Percentiles rank a stretch among this genome's conserved stretches.
Conservation (phyloP, 2,113 vertebrate genomes). For the Panthera tigris region DNA sequence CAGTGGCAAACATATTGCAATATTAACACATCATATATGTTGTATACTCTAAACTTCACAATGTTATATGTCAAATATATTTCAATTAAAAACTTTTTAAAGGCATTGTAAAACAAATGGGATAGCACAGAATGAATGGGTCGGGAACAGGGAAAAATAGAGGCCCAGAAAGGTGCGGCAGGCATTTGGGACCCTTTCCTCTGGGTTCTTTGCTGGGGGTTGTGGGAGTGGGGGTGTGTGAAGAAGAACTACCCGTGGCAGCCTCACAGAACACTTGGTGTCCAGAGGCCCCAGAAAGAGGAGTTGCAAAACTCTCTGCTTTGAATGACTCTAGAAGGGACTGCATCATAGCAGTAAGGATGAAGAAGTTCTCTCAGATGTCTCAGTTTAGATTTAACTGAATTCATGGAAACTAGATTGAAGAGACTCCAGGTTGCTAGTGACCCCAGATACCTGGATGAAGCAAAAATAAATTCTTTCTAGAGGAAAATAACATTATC, state of each 20-base stretch:
- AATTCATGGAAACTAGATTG: not conserved
- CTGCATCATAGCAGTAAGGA: not conserved
- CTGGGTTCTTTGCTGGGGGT: not conserved
- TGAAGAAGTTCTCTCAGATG: not conserved
- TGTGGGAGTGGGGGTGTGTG: not conserved
- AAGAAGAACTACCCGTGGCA: not conserved
- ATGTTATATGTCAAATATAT: not conserved
- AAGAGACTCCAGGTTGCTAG: not conserved
- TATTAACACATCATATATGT: not conserved
- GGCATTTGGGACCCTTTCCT: not conserved
- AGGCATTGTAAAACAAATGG: not conserved
- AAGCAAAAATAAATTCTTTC: not conserved
- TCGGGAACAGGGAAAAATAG: not conserved
- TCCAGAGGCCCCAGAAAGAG: not conserved
- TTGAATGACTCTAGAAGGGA: not conserved
- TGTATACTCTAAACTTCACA: not conserved
- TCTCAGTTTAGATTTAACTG: not conserved
- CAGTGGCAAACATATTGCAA: not conserved
- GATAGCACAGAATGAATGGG: not conserved
- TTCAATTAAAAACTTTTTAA: not conserved
- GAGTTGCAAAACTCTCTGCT: not conserved
- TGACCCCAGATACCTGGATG: not conserved
- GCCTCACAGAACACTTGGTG: not conserved
- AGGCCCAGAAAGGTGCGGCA: not conserved
- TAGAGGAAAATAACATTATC: not conserved